These are phyloP conservation scores for Scrobipalpa costella DNA, from an alignment of 2,888 invertebrate genomes.

Conservation along the genomic window DNA sequence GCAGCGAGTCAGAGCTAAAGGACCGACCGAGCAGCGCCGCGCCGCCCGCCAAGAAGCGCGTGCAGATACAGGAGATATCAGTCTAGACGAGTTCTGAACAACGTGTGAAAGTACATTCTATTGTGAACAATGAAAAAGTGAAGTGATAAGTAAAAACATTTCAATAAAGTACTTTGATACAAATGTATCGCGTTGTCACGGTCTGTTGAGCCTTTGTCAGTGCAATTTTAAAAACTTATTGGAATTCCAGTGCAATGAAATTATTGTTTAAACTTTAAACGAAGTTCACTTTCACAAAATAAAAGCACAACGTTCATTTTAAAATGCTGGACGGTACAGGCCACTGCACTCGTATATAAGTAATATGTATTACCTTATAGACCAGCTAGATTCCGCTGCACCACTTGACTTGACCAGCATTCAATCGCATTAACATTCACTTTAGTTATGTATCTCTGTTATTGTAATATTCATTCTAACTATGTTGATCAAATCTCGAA, in stretches of 20 bases:
- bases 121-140: background rate
- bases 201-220: no score
- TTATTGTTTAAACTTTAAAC: no score
- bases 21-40: constrained; percentile 58
- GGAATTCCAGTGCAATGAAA: no score
- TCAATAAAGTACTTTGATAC: background rate
- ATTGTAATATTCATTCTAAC: constrained; percentile 18
- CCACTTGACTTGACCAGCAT: background rate
- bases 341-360: background rate
- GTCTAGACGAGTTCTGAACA: constrained; percentile 77
- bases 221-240: no score
- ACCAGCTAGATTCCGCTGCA: background rate
- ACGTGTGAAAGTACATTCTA: background rate
- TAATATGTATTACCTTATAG: constrained; percentile 1
- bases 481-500: constrained; percentile 23
- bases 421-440: background rate
- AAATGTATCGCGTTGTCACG: no score
- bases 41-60: constrained; percentile 86
- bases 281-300: background rate
- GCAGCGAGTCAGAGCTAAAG: constrained; percentile 74
- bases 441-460: constrained; percentile 16
- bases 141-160: background rate
- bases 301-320: background rate
- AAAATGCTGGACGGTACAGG: background rate
- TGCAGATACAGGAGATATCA: constrained; percentile 90